Evolutionary conservation across 2,797 vertebrate species (phyloP), one percentile per base, ranked within the genome.

Genomic region (Sciurus vulgaris): DNA sequence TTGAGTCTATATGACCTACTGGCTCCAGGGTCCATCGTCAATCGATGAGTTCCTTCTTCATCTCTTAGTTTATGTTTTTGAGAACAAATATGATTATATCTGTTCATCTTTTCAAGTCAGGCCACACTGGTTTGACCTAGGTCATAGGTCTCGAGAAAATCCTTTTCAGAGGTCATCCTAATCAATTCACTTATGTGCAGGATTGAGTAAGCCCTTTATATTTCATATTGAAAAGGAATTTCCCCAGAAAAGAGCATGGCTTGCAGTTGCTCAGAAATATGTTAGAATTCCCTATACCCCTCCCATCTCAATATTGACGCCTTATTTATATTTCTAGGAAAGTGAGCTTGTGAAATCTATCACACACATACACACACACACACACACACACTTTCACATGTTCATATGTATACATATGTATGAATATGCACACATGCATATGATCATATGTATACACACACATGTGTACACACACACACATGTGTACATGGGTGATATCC

Each of bases 181-280:
- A 96, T 95, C 61, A 96, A 88, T 95, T 97, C 30, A 86, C 56
- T 69, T 87, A 72, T 86, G 77, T 67, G 9, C 10, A 74, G n/a
- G 35, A 14, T 35, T 86, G 61, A 94, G 38, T 61, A 76, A 82
- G 9, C 14, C 47, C n/a, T 85, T 30, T 14, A 41, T 78, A 91
- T 87, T 88, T 95, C 87, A 86, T 83, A 51, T 35, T 24, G 47
- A 91, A 95, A 83, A 93, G 3, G 7, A 54, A 51, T 72, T 91
- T 86, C 22, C 28, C 28, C 65, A 79, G 35, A 94, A 33, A 93
- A 28, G 38, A 90, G 15, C 10, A 33, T 83, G 35, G 6, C 12
- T 87, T 93, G 49, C 26, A 90, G 22, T 5, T 33, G 33, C n/a
- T 82, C 33, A 83, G 41, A 96, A 86, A 88, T 61, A 56, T 49